Evolutionary conservation across 2,888 invertebrate species (phyloP), one percentile per base, ranked within the genome.

Genomic region (Acronicta leporina): DNA sequence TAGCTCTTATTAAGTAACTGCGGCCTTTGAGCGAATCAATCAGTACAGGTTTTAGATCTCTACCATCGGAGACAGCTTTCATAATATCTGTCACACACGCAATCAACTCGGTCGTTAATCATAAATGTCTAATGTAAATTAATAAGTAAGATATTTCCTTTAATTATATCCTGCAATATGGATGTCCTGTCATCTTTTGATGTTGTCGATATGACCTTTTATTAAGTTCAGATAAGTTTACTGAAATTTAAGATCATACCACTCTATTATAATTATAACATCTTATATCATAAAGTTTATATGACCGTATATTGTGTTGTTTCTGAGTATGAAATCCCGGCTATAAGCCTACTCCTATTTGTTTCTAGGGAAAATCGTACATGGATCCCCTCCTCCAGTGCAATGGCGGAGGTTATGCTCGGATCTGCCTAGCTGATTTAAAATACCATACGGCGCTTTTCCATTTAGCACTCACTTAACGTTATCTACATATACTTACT

Each of bases 11-110:
- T 77, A 71, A 66, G 74, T 64, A 69, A 77, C 68, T 38, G 35
- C 52, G 68, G 63, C 71, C 68, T 77, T 68, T 71, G 57, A 48
- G 27, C 44, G 44, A 75, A 73, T 77, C 75, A 72, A 66, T 75
- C 60, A 55, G 71, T 75, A 75, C 77, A 45, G 59, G 77, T 77
- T 77, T 64, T 68, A 66, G 64, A 75, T 73, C 65, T 64, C 40
- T 41, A 9, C 54, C 61, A 68, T 70, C 61, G 48, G 52, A 64
- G 61, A 48, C 69, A 61, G 59, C 73, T 77, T 77, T 77, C 77
- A 73, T 71, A 77, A 77, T 64, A 40, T 50, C 63, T 73, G 73
- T 75, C 75, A 73, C 48, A 61, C 33, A 40, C 47, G 75, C 75
- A 68, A 75, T 63, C 64, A 56, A 57, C 35, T 45, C 30, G 46